Percentiles rank a stretch among this genome's conserved stretches.
Evolutionary conservation across 2,797 vertebrate species (phyloP).

Genomic region (Limosa lapponica): DNA sequence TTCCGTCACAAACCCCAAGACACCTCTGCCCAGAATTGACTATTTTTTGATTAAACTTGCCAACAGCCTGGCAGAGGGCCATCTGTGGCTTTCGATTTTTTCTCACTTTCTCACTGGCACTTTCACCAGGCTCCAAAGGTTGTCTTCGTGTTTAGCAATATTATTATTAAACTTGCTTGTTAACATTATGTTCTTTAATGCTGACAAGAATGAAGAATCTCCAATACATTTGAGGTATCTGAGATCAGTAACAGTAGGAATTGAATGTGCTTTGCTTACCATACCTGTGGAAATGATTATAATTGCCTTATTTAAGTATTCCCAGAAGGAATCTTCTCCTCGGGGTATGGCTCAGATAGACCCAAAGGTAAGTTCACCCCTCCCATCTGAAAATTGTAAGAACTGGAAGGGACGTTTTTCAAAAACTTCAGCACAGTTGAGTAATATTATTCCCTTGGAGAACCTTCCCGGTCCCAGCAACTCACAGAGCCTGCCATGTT

Average conservation of each 20-base stretch:
- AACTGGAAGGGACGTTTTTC: neutral
- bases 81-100: constrained; percentile 76
- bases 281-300: constrained; percentile 63
- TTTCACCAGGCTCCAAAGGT: constrained; percentile 72
- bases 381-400: neutral
- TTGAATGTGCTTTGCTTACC: constrained; percentile 73
- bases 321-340: constrained; percentile 9
- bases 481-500: neutral
- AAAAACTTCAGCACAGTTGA: neutral
- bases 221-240: neutral
- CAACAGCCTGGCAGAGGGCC: neutral
- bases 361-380: neutral
- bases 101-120: neutral
- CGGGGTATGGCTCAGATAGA: neutral
- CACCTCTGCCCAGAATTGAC: constrained; percentile 33
- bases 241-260: constrained; percentile 60
- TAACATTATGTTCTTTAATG: constrained; percentile 76
- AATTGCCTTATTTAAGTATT: constrained; percentile 65
- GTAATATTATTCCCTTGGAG: neutral
- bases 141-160: constrained; percentile 71
- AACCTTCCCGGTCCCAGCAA: neutral
- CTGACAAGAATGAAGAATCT: neutral
- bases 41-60: constrained; percentile 69
- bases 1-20: neutral
- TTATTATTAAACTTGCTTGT: constrained; percentile 65